phyloP scores from a whole-genome alignment of 2,113 vertebrate genomes.

The Ctenomys sociabilis region DNA sequence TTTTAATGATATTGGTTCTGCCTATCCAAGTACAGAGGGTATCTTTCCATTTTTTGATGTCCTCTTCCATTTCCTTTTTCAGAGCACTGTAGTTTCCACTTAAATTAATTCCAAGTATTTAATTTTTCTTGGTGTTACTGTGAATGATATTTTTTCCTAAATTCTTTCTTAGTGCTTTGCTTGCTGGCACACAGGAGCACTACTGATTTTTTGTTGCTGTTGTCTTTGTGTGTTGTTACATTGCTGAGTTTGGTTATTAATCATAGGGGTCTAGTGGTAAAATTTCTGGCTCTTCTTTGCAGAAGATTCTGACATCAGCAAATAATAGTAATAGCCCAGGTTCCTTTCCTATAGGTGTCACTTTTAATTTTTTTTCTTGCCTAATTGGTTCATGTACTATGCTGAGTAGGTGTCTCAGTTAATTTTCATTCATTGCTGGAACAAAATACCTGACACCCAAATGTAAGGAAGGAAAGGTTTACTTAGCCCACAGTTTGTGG shows the following conservation, averaged over 20 bases:
- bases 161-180: not conserved
- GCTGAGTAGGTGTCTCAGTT: not conserved
- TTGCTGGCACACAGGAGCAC: not conserved
- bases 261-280: not conserved
- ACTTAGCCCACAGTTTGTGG: too few relatives aligned
- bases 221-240: not conserved
- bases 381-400: not conserved
- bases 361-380: not conserved
- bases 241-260: not conserved
- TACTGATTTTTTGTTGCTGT: not conserved
- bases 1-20: not conserved
- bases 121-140: not conserved
- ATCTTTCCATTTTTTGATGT: not conserved
- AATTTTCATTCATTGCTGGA: too few relatives aligned
- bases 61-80: not conserved
- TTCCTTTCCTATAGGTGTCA: not conserved
- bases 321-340: not conserved
- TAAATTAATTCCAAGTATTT: not conserved
- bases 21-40: not conserved
- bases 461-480: too few relatives aligned
- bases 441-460: too few relatives aligned
- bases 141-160: not conserved
- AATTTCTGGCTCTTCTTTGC: not conserved
- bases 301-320: not conserved
- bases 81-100: not conserved